Conservation (phyloP, 2,113 vertebrate species). For the Gavialis gangeticus region DNA sequence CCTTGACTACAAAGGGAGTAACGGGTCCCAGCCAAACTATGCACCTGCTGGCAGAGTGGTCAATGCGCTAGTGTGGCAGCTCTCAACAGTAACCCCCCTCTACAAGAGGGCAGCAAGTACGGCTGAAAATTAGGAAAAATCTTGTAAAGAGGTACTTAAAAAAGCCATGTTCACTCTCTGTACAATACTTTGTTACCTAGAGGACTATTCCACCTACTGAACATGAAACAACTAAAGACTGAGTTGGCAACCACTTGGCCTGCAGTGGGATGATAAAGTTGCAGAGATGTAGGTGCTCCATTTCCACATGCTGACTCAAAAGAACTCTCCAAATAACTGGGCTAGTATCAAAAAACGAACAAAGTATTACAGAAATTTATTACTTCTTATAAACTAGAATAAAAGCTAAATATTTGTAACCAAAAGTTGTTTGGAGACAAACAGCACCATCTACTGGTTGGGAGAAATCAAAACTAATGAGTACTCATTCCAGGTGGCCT, state of each 20-base stretch:
- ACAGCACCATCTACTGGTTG: not conserved
- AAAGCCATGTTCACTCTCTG: not conserved
- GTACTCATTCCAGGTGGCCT: not conserved
- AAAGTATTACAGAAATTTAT: not conserved
- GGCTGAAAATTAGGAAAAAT: not conserved
- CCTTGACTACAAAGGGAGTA: not conserved
- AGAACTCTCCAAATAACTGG: not conserved
- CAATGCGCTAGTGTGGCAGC: not conserved
- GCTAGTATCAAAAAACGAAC: not conserved
- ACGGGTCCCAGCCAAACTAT: not conserved
- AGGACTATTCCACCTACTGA: not conserved
- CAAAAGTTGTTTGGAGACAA: not conserved
- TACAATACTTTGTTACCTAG: not conserved
- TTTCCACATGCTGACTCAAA: not conserved
- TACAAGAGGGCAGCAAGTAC: not conserved
- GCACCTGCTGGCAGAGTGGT: not conserved
- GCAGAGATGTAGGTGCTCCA: not conserved
- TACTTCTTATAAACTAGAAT: not conserved
- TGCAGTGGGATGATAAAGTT: not conserved
- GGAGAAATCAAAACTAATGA: not conserved
- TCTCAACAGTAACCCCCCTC: not conserved
- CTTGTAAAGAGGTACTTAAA: not conserved
- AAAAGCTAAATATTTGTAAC: not conserved
- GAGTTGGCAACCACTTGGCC: not conserved
- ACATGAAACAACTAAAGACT: not conserved